Base-by-base conservation (phyloP, 2,888 invertebrate genomes). In the Yponomeuta cagnagella region DNA sequence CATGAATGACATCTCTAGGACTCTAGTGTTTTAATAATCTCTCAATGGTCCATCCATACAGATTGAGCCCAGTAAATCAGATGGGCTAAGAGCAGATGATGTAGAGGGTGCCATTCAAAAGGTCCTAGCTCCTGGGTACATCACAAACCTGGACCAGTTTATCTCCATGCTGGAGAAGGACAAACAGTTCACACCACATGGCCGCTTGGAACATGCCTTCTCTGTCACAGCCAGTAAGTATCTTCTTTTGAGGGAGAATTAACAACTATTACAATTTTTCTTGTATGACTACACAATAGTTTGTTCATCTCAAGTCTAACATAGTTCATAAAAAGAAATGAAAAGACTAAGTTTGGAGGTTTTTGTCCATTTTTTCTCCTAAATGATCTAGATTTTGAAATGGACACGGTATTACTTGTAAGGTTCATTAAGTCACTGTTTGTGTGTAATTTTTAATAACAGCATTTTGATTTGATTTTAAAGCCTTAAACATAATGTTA, bases 121-220 rank as follows among this genome's bases (percentile, higher is more conserved):
- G 73, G 95, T 95, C 69, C 84, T 97, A 15, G 95, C 95, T 3
- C 94, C 95, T 0, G 94, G 95, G 31, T 95, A 95, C 80, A 92
- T 94, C 48, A 94, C 94, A 8, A 97, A 95, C 82, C 81, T 96
- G 71, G 95, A 96, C 82, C 93, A 94, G 68, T 97, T 97, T 86
- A 87, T 95, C 0, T 93, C 94, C 63, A 88, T 93, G 30, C 80
- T 97, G 52, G 92, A 94, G 68, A 95, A 96, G 76, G 96, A 97
- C 74, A 94, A 95, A 69, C 90, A 92, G 72, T 98, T 98, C 79
- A 93, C 88, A 77, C 98, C 98, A 0, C 94, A 93, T 78, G 97
- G 97, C 10, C 93, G 94, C 75, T 90, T 96, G 68, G 76, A 96
- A 5, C 92, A 94, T 80, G 93, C 94, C 64, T 95, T 95, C 76